phyloP scores from a whole-genome alignment of 2,888 invertebrate genomes.

The Dyspetes luteomarginatus region DNA sequence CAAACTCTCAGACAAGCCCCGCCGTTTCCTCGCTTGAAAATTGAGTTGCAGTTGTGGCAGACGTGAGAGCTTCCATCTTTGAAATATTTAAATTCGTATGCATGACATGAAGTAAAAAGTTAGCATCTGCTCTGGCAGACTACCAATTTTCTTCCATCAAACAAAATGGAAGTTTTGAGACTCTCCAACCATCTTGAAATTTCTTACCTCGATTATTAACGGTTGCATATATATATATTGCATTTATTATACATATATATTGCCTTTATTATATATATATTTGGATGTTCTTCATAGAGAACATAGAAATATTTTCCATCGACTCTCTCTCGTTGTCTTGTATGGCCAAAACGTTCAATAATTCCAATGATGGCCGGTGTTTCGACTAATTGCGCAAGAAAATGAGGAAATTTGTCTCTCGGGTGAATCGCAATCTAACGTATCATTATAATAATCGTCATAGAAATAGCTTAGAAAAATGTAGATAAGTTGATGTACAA shows the following conservation, averaged over 20 bases:
- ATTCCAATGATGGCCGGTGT: slow-evolving; percentile 43
- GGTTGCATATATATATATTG: background rate
- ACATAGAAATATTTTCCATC: background rate
- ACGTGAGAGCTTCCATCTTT: slow-evolving; percentile 14
- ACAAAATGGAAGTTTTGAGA: slow-evolving; percentile 37
- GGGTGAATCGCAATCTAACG: slow-evolving; percentile 34
- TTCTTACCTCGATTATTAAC: slow-evolving; percentile 32
- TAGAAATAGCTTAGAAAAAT: slow-evolving; percentile 27
- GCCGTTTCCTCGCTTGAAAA: slow-evolving; percentile 49
- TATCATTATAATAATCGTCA: slow-evolving; percentile 63
- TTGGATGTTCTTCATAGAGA: background rate
- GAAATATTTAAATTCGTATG: slow-evolving; percentile 52
- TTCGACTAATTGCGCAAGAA: slow-evolving; percentile 57
- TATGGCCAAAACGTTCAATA: slow-evolving; percentile 1
- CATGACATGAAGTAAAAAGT: slow-evolving; percentile 18
- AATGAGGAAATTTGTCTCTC: slow-evolving; percentile 19
- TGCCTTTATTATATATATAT: background rate
- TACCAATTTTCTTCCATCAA: slow-evolving; percentile 55
- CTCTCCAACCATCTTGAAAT: slow-evolving; percentile 1
- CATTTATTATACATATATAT: too few relatives aligned
- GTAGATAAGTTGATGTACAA: background rate
- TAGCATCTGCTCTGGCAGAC: slow-evolving; percentile 42
- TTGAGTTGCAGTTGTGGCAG: slow-evolving; percentile 53
- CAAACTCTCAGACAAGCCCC: background rate
- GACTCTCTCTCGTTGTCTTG: background rate